Conservation (phyloP, 2,888 invertebrate species). For the Tetragonisca angustula region DNA sequence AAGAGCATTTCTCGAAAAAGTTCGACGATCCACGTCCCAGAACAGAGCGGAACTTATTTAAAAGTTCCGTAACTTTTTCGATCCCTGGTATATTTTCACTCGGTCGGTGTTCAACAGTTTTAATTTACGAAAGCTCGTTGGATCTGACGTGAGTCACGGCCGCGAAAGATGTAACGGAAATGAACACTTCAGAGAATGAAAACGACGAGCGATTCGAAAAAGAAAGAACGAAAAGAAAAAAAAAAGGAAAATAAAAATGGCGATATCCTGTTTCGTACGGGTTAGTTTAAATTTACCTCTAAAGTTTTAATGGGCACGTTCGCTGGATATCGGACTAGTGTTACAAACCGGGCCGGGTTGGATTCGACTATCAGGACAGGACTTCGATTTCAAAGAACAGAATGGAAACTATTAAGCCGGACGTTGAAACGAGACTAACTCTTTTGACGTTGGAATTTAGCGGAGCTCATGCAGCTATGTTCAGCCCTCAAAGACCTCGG, state of each 20-base stretch:
- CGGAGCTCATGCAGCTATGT: background rate
- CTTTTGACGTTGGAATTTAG: background rate
- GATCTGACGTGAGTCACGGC: no score
- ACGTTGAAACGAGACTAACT: background rate
- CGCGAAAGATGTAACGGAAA: no score
- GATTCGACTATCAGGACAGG: background rate
- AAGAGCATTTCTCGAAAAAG: no score
- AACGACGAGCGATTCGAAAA: background rate
- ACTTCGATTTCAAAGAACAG: constrained; percentile 7
- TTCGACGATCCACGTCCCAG: no score
- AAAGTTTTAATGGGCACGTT: background rate
- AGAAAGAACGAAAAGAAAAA: no score
- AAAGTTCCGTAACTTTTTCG: no score
- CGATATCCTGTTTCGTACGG: background rate
- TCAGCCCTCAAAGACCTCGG: background rate
- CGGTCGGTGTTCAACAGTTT: no score
- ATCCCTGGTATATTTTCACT: no score
- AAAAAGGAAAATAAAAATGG: no score
- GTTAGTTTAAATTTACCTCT: background rate
- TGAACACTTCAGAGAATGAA: no score
- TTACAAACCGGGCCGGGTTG: background rate
- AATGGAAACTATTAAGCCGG: background rate
- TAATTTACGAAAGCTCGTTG: no score
- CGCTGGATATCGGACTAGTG: background rate
- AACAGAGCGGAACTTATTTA: no score